Base-by-base conservation (phyloP, 2,888 invertebrate species). In the Neoaliturus tenellus region DNA sequence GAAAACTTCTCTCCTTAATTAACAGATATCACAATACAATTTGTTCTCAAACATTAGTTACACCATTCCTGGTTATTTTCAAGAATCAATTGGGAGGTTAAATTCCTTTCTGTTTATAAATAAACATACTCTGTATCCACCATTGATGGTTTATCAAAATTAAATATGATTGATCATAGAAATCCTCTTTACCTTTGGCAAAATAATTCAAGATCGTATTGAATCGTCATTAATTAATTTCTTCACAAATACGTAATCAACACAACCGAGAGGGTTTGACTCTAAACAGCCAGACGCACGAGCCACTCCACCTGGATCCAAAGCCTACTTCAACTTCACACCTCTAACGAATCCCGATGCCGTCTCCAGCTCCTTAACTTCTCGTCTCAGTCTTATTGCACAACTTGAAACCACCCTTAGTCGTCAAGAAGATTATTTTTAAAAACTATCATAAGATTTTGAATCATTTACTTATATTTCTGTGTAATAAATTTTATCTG, bases 321-420 rank as follows among this genome's bases (percentile, higher is more conserved):
- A 62, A 62, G 28, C 62, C 62, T 28, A 17, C 31, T 62, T 62
- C 62, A 62, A 25, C 62, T 62, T 31, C 28, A 25, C 28, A 17
- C 62, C 62, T 62, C 31, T 28, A 25, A 62, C 31, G 62, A 62
- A 62, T 62, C 14, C 4, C 62, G 28, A 62, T 28, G 62, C 31
- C 17, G 62, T 28, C 14, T 12, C 14, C 62, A 62, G 62, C 28
- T 28, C 31, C 62, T 62, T 31, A 28, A 62, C 28, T 28, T 1
- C 28, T 28, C 28, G 3, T 62, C 28, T 62, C 62, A 62, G 62
- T 62, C 62, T 62, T 62, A 62, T 62, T 62, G 28, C 62, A 62
- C 51, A 23, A 51, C 51, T 48, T 62, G 62, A 62, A 62, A 62
- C 62, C 62, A 62, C 25, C 62, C 62, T 25, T 6, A 4, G 20